These are phyloP conservation scores for Haliclystus octoradiatus DNA, from an alignment of 30 jellyfish, hydroid and myxozoan genomes.

Conservation along the genomic window DNA sequence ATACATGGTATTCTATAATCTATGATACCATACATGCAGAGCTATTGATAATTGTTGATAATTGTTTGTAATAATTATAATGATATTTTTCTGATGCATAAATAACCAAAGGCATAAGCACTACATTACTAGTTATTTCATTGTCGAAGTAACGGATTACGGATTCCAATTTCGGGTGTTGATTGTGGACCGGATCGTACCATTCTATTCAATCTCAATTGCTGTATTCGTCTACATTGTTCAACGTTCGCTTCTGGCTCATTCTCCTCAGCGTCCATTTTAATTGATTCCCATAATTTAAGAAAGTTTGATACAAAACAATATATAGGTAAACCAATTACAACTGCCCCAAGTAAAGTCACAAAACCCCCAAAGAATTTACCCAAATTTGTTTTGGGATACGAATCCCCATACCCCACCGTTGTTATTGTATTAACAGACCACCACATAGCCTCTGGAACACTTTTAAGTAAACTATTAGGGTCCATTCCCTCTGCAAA, in stretches of 20 bases:
- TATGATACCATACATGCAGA: too few species aligned
- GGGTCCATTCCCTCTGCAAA: slow-evolving; percentile 35
- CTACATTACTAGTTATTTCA: too few species aligned
- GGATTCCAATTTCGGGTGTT: too few species aligned
- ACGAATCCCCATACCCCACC: slow-evolving; percentile 78
- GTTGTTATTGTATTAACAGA: slow-evolving; percentile 65
- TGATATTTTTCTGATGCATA: too few species aligned
- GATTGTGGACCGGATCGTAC: too few species aligned
- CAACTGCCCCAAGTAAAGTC: slow-evolving; percentile 50
- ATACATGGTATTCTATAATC: too few species aligned
- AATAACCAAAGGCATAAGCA: too few species aligned
- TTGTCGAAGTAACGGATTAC: too few species aligned
- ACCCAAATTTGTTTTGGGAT: slow-evolving; percentile 56
- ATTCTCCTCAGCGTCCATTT: background rate
- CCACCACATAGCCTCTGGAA: slow-evolving; percentile 93
- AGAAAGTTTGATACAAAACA: slow-evolving; percentile 65
- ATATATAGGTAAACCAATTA: slow-evolving; percentile 62
- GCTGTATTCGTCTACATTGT: too few species aligned
- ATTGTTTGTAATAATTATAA: too few species aligned
- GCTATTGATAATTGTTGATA: too few species aligned
- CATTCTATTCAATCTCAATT: too few species aligned
- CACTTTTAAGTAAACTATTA: slow-evolving; percentile 17
- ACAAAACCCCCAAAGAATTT: slow-evolving; percentile 50
- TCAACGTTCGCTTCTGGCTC: background rate
- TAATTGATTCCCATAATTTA: slow-evolving; percentile 63